Percentiles rank a stretch among this genome's conserved stretches.
phyloP scores from a whole-genome alignment of 2,888 invertebrate genomes.

The Leptinotarsa rubiginosa region DNA sequence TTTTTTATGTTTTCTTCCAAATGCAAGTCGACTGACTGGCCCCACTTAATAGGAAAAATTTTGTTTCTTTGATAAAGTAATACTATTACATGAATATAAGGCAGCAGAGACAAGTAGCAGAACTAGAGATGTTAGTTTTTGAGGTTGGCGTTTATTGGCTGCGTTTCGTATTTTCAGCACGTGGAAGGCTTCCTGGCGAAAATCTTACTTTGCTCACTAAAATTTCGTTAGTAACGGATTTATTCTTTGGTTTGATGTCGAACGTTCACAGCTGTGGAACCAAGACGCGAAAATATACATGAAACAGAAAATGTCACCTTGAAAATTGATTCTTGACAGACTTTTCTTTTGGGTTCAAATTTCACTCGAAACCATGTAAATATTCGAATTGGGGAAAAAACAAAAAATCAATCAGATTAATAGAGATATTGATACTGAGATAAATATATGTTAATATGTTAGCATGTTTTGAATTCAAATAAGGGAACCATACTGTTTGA shows the following conservation, averaged over 20 bases:
- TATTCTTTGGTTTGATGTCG: not conserved
- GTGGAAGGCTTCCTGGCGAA: not conserved
- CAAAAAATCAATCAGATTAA: too few species aligned
- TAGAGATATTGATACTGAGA: too few species aligned
- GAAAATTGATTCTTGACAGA: not conserved
- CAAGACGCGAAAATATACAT: not conserved
- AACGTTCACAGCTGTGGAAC: not conserved
- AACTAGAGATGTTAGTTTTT: conserved; percentile 37
- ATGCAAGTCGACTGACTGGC: conserved; percentile 11
- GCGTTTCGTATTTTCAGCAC: conserved; percentile 19
- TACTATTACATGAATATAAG: conserved; percentile 63
- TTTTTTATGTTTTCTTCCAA: not conserved
- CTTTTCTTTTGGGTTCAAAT: not conserved
- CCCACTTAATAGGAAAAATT: conserved; percentile 27
- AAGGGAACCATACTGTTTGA: too few species aligned
- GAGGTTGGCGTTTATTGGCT: conserved; percentile 39
- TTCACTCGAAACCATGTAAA: too few species aligned
- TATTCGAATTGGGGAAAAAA: too few species aligned
- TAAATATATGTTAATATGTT: too few species aligned
- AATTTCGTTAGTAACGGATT: not conserved
- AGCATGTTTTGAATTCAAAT: too few species aligned
- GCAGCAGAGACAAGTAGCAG: conserved; percentile 62
- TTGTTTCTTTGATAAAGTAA: conserved; percentile 33
- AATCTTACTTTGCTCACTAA: not conserved
- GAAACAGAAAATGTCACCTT: too few species aligned